These are phyloP conservation scores for Sitodiplosis mosellana DNA, from an alignment of 1,140 invertebrate genomes.

Conservation along the genomic window DNA sequence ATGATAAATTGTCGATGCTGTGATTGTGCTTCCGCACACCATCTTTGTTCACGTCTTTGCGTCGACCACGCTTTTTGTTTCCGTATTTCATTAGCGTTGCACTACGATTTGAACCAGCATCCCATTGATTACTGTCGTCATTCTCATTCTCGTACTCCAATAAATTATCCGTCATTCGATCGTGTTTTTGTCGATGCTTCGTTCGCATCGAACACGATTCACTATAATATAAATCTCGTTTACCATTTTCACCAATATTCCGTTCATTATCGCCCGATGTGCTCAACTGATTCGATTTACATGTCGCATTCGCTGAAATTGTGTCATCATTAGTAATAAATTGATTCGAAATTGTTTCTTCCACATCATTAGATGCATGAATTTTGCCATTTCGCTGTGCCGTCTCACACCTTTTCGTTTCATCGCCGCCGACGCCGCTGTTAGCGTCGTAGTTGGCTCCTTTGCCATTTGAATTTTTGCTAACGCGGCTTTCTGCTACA, in stretches of 20 bases:
- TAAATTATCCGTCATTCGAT: background rate
- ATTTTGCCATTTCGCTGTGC: background rate
- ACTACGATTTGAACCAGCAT: background rate
- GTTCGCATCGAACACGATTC: background rate
- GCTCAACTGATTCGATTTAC: background rate
- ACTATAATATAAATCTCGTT: too few species aligned
- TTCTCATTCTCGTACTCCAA: background rate
- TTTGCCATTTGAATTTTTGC: too few species aligned
- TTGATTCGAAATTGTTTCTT: background rate
- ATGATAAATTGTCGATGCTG: too few species aligned
- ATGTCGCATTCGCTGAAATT: background rate
- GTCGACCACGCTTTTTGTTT: too few species aligned
- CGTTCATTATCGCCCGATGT: background rate
- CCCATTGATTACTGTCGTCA: background rate
- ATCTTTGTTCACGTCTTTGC: too few species aligned
- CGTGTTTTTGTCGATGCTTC: background rate
- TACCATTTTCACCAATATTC: background rate
- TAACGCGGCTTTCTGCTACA: too few species aligned
- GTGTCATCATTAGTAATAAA: background rate
- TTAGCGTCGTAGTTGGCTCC: too few species aligned
- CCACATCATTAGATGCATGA: background rate
- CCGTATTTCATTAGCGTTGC: background rate
- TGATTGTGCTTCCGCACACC: too few species aligned
- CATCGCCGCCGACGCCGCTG: too few species aligned
- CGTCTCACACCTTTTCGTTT: too few species aligned